These are phyloP conservation scores for Triops cancriformis DNA, from an alignment of 1,140 invertebrate genomes.

Conservation along the genomic window DNA sequence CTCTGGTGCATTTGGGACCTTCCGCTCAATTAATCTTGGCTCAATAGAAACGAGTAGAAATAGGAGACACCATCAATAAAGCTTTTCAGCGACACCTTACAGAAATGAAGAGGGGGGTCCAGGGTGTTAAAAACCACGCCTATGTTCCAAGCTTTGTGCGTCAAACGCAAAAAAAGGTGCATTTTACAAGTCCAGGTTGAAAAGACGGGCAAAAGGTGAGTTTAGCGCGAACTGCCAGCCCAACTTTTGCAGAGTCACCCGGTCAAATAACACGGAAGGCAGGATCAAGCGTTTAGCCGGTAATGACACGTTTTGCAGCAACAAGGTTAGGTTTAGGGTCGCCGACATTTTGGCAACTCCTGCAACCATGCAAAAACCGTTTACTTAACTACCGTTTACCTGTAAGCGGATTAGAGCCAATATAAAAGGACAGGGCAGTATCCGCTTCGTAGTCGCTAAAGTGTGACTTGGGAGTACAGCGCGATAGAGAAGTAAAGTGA, in stretches of 20 bases:
- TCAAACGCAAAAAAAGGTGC: not conserved
- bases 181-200: not conserved
- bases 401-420: too few relatives aligned
- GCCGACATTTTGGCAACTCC: too few relatives aligned
- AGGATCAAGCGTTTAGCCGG: too few relatives aligned
- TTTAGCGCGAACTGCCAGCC: too few relatives aligned
- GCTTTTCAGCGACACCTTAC: not conserved
- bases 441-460: too few relatives aligned
- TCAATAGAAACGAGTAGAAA: not conserved
- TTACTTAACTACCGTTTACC: too few relatives aligned
- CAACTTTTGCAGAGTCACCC: not conserved
- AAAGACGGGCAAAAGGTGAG: not conserved
- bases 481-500: too few relatives aligned
- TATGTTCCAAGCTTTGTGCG: not conserved
- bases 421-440: too few relatives aligned
- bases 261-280: not conserved
- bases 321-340: too few relatives aligned
- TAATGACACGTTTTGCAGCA: too few relatives aligned
- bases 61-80: not conserved
- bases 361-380: too few relatives aligned
- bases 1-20: not conserved
- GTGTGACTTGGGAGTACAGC: too few relatives aligned
- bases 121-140: slow-evolving; percentile 8
- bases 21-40: not conserved
- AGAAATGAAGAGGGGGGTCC: not conserved